Conservation (phyloP, 1,140 invertebrate genomes). For the Atopsyche davidsoni region DNA sequence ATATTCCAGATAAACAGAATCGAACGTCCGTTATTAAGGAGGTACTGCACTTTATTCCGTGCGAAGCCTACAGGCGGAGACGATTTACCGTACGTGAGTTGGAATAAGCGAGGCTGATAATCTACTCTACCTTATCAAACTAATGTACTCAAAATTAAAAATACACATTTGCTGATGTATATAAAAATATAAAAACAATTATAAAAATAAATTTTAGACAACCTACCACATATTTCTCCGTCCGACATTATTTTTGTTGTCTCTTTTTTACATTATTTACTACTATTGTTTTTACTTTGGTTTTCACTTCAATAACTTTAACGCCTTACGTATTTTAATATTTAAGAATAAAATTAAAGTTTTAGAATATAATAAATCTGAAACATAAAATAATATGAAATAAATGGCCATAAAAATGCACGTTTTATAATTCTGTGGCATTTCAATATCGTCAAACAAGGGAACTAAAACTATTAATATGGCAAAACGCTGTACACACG, state of each 20-base stretch:
- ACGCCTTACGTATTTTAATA: too few relatives aligned
- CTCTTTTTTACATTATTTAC: background rate
- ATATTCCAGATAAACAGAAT: constrained; percentile 23
- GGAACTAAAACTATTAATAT: background rate
- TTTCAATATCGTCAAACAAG: background rate
- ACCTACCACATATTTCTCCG: too few relatives aligned
- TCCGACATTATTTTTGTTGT: background rate
- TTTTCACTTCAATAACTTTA: too few relatives aligned
- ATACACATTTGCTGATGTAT: background rate
- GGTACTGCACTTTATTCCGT: constrained; percentile 10
- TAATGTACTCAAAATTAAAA: background rate
- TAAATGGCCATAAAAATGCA: background rate
- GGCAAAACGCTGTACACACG: background rate
- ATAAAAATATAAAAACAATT: too few relatives aligned
- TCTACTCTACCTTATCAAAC: constrained; percentile 1
- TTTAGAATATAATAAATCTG: background rate
- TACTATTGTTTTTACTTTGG: too few relatives aligned
- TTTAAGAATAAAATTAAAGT: too few relatives aligned
- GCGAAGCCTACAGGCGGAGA: background rate
- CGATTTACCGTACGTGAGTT: background rate
- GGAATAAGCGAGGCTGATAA: background rate
- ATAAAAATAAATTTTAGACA: too few relatives aligned
- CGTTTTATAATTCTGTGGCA: background rate
- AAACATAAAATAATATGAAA: background rate
- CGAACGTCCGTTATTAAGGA: constrained; percentile 11